Evolutionary conservation across 2,113 vertebrate genomes (phyloP).

Genomic region (Fulmarus glacialis): DNA sequence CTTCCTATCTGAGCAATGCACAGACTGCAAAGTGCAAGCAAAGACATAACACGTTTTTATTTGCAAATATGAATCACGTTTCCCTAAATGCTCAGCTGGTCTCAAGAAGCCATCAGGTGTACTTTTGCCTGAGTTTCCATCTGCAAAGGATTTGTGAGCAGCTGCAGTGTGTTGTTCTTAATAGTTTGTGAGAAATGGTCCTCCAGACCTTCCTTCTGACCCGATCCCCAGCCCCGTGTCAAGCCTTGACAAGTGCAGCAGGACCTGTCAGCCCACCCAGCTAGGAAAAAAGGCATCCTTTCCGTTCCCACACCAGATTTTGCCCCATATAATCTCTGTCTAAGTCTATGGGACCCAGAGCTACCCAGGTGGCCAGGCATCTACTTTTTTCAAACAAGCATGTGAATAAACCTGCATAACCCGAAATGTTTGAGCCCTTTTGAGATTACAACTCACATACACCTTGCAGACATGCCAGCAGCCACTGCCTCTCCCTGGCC

Average conservation of each 20-base stretch:
- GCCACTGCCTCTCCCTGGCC: background rate
- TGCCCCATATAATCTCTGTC: background rate
- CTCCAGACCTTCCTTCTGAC: background rate
- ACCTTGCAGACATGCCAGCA: background rate
- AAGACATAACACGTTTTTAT: background rate
- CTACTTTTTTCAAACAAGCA: background rate
- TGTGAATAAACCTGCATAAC: background rate
- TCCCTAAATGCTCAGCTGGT: background rate
- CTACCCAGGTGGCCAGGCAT: background rate
- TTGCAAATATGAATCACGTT: constrained; percentile 1
- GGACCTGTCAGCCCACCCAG: background rate
- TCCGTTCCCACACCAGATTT: background rate
- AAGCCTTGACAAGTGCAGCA: background rate
- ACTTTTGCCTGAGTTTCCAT: background rate
- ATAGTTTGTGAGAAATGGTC: background rate
- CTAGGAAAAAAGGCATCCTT: background rate
- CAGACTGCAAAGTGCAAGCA: background rate
- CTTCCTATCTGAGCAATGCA: background rate
- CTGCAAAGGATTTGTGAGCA: background rate
- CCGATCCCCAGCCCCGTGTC: accelerated
- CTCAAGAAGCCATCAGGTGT: background rate
- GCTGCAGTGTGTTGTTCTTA: background rate
- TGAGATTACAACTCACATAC: background rate
- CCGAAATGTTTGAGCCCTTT: accelerated
- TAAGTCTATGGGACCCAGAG: background rate